Percentiles rank a stretch among this genome's conserved stretches.
Conservation (phyloP, 2,797 vertebrate species). For the Erethizon dorsatum region DNA sequence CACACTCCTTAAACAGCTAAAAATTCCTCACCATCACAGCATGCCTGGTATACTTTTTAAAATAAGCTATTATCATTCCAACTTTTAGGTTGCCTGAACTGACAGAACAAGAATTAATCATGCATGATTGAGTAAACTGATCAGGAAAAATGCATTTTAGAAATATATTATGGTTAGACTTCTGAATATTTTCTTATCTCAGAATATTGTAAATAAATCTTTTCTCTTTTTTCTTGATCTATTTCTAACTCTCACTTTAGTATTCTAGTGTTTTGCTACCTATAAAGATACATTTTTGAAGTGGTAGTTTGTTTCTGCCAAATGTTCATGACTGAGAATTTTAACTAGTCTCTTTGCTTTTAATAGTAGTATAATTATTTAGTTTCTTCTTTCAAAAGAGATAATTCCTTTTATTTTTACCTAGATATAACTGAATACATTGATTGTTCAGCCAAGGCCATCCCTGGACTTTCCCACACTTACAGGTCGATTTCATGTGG, state of each 20-base stretch:
- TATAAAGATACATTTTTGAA: background rate
- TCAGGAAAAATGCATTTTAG: background rate
- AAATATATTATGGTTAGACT: background rate
- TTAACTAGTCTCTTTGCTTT: background rate
- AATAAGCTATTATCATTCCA: background rate
- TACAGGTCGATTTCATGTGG: background rate
- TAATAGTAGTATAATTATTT: background rate
- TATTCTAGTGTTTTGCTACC: background rate
- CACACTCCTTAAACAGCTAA: background rate
- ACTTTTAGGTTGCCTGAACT: background rate
- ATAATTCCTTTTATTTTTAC: background rate
- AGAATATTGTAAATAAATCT: background rate
- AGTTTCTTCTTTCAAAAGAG: background rate
- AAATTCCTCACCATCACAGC: background rate
- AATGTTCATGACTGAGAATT: background rate
- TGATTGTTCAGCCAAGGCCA: background rate
- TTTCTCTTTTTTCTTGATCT: background rate
- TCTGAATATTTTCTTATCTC: background rate
- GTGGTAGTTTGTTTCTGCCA: background rate
- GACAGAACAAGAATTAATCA: slow-evolving; percentile 20
- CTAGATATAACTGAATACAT: background rate
- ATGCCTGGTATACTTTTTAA: background rate
- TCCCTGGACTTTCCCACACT: background rate
- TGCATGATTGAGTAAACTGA: background rate
- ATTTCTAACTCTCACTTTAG: background rate